Evolutionary conservation across 2,113 vertebrate species (phyloP), one percentile per base, ranked within the genome.

Genomic region (Plestiodon gilberti): DNA sequence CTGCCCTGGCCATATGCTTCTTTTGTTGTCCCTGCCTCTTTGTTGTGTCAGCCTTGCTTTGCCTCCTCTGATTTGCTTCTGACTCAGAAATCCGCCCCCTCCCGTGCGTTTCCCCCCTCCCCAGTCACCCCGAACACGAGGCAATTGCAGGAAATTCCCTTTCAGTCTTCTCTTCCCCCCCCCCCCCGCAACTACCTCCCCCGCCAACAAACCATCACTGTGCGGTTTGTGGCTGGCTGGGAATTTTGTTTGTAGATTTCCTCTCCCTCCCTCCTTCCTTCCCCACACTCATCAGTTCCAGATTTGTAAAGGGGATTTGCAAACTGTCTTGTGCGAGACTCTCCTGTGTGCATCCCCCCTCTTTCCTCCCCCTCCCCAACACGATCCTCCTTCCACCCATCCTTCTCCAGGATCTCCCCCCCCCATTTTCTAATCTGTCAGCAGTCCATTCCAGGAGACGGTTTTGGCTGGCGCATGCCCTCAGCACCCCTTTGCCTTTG

Each of bases 1-100:
- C 96, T 94, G 96, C 95, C 95, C 94, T 94, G 95, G 96, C 97
- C 97, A 97, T 98, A 98, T 97, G 97, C 95, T 96, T 90, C 95
- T 96, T 97, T 98, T 97, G 97, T 97, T 95, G 95, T 90, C 89
- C 89, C 95, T 95, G 93, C 93, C 93, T 96, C 95, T 95, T 95
- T 94, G 95, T 96, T 95, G 91, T 94, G 95, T 93, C 93, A 95
- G 96, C 94, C 95, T 94, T 94, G 94, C 95, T 96, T 78, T 38
- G 83, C 83, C 75, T 86, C 30, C 69, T 62, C 77, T 80, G 77
- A 80, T 86, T 86, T 80, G 84, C 84, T 86, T 73, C 84, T 80
- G 55, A 71, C 67, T 3, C 84, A 80, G 84, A 86, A 86, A 80
- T 64, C 84, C 67, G 30, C 77, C 77, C 55, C 77, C 84, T 61